Evolutionary conservation across 2,888 invertebrate species (phyloP), one percentile per base, ranked within the genome.

Genomic region (Tanytarsus gracilentus): DNA sequence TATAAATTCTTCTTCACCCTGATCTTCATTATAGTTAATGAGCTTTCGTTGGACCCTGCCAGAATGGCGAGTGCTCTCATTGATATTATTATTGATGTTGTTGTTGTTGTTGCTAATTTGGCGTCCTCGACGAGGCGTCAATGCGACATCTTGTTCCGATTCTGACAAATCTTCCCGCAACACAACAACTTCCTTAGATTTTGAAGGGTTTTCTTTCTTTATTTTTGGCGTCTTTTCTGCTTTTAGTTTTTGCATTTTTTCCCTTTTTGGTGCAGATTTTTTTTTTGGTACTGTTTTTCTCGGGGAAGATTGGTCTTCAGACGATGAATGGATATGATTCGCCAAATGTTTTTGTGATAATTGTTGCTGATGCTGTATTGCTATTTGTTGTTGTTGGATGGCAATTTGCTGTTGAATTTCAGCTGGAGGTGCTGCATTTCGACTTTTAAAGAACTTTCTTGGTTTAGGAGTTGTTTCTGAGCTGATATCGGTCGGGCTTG

Each of bases 381-480:
- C 61, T 61, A 14, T 51, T 64, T 50, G 63, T 63, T 68, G 75
- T 76, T 64, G 76, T 76, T 66, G 71, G 75, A 64, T 71, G 63
- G 62, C 63, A 75, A 73, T 62, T 81, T 80, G 78, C 75, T 65
- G 83, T 82, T 23, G 82, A 78, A 73, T 87, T 88, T 58, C 88
- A 83, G 69, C 89, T 16, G 44, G 14, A 16, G 78, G 75, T 65
- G 83, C 82, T 18, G 82, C 78, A 73, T 87, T 88, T 56, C 88
- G 83, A 69, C 89, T 90, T 70, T 92, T 92, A 71, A 92, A 92
- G 73, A 92, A 92, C 71, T 92, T 92, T 70, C 90, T 88, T 48
- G 91, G 91, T 71, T 89, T 88, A 66, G 81, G 80, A n/a, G 49
- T 39, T 16, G 30, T 36, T 49, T 48, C 53, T 9, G n/a, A n/a